Evolutionary conservation across 1,140 invertebrate species (phyloP).

Genomic region (Caenorhabditis remanei): DNA sequence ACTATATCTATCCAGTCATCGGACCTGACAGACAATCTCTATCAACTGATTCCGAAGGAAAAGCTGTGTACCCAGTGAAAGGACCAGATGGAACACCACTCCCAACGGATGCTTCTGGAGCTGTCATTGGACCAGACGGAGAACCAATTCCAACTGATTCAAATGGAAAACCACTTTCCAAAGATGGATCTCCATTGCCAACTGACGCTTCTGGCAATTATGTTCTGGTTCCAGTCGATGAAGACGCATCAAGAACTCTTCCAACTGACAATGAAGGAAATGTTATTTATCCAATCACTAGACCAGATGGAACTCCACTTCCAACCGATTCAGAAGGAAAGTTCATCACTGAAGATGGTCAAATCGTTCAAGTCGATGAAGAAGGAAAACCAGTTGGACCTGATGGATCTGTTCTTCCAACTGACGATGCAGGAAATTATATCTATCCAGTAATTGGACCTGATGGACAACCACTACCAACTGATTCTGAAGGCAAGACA

Average conservation of each 20-base stretch:
- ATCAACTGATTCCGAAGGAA: constrained; percentile 51
- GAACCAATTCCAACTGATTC: constrained; percentile 55
- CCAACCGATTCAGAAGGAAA: constrained; percentile 58
- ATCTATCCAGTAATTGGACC: constrained; percentile 33
- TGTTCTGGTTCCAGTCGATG: constrained; percentile 7
- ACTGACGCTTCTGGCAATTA: constrained; percentile 45
- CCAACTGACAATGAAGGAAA: constrained; percentile 57
- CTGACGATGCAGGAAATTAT: constrained; percentile 44
- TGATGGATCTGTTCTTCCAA: constrained; percentile 58
- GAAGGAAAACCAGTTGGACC: constrained; percentile 61
- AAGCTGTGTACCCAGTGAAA: constrained; percentile 61
- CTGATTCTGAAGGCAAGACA: neutral
- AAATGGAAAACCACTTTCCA: constrained; percentile 9
- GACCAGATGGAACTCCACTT: constrained; percentile 58
- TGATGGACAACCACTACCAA: constrained; percentile 1
- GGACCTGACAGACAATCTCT: constrained; percentile 62
- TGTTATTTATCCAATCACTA: constrained; percentile 27
- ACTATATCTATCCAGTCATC: constrained; percentile 64
- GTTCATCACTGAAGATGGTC: constrained; percentile 34
- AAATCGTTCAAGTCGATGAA: constrained; percentile 51
- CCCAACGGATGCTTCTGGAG: constrained; percentile 58
- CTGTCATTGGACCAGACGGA: constrained; percentile 56
- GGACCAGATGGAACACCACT: constrained; percentile 67
- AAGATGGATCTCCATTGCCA: constrained; percentile 55
- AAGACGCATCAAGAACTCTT: neutral